Percentiles rank a stretch among this genome's conserved stretches.
Evolutionary conservation across 2,888 invertebrate species (phyloP).

Genomic region (Leptopilina drosophilae): DNA sequence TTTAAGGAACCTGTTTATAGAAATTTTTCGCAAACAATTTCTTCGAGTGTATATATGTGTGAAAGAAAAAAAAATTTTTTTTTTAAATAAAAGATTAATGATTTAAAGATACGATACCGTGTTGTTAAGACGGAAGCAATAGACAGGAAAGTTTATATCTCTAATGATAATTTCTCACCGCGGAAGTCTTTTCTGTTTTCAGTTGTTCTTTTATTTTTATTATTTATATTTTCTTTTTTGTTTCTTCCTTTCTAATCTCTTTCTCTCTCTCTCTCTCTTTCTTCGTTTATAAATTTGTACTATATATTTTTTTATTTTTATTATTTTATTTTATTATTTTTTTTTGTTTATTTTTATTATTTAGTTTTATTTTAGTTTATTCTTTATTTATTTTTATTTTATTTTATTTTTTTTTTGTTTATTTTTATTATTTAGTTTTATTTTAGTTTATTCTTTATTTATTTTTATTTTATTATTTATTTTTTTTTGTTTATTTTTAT

Average conservation of each 20-base stretch:
- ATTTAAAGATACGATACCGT: slow-evolving; percentile 14
- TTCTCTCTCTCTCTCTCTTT: too few species aligned
- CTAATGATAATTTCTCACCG: slow-evolving; percentile 8
- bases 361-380: too few species aligned
- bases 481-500: too few species aligned
- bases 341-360: too few species aligned
- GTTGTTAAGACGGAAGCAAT: slow-evolving; percentile 25
- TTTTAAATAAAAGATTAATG: neutral
- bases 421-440: too few species aligned
- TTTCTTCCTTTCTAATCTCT: slow-evolving; percentile 8
- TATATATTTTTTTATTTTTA: too few species aligned
- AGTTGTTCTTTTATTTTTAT: slow-evolving; percentile 31
- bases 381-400: too few species aligned
- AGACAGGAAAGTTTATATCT: slow-evolving; percentile 26
- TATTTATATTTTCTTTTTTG: slow-evolving; percentile 27
- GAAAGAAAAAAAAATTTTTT: neutral
- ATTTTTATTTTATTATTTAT: too few species aligned
- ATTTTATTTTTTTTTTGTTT: too few species aligned
- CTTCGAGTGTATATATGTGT: neutral
- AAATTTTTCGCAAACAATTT: neutral
- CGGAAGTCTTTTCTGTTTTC: slow-evolving; percentile 18
- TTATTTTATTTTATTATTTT: too few species aligned
- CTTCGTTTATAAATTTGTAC: neutral
- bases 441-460: too few species aligned
- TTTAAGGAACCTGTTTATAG: neutral